Base-by-base conservation (phyloP, 2,113 vertebrate species). In the Cyprinodon variegatus region DNA sequence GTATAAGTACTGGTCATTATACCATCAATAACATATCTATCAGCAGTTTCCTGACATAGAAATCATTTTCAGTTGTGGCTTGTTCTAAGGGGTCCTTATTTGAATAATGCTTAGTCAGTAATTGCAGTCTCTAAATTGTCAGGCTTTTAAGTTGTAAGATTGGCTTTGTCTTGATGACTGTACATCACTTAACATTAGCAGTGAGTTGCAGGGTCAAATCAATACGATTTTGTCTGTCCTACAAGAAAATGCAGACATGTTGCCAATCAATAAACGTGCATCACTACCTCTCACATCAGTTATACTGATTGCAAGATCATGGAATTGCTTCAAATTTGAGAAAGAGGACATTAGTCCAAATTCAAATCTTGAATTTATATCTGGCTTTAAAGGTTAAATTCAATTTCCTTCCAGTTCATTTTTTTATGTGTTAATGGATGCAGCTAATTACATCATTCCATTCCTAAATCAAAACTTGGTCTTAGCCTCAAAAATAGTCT, bases 101-200 rank as follows among this genome's bases (percentile, higher is more conserved):
- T 91, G 75, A 93, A 93, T 92, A 91, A 73, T 86, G 90, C 89
- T 88, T 76, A 82, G 79, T 92, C 90, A 90, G 91, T 78, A 79
- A 87, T 89, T 70, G 78, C 76, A 59, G 36, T 63, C 81, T 70
- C 74, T 86, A 86, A 84, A 88, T 89, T 91, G 80, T 90, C 81
- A 72, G 79, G 86, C 83, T 81, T 89, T 90, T 80, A 91, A 83
- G 88, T 83, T 70, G 75, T 11, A 5, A 77, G 79, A 78, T 83
- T 76, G 78, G 74, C 83, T 63, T 39, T 22, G 70, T 77, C 83
- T 75, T 65, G 77, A 88, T 39, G 68, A 84, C 85, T 86, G 85
- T 76, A 88, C 89, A 83, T 74, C 77, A 65, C 81, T 90, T 86
- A 87, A 83, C 83, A 88, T 91, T 86, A 85, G 83, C 77, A 70